A percentile compares a stretch with the other conserved stretches of the same genome.
These are phyloP conservation scores for Crenuchus spilurus DNA, from an alignment of 2,797 vertebrate genomes.

Conservation along the genomic window DNA sequence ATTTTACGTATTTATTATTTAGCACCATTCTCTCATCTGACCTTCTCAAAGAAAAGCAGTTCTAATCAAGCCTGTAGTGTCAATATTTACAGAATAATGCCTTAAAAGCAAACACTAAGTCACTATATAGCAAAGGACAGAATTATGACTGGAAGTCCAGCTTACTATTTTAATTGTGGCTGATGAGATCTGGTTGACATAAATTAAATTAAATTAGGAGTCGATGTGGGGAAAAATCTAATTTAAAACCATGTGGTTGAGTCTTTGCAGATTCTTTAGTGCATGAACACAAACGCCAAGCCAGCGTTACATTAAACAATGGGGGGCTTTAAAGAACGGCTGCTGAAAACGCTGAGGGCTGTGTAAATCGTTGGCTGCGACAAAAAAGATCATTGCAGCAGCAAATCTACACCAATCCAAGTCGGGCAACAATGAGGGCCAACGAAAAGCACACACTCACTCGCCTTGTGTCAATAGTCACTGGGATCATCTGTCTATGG, in stretches of 20 bases:
- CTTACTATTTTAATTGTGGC: background rate
- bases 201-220: background rate
- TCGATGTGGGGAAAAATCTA: background rate
- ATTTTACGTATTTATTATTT: too few species aligned
- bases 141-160: background rate
- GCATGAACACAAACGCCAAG: constrained; percentile 49
- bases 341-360: constrained; percentile 47
- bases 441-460: constrained; percentile 21
- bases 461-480: constrained; percentile 14
- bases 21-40: background rate
- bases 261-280: constrained; percentile 1
- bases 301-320: constrained; percentile 51
- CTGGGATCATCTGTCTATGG: constrained; percentile 18
- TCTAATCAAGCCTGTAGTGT: background rate
- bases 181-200: background rate
- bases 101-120: too few species aligned
- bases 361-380: constrained; percentile 47
- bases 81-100: constrained; percentile 1
- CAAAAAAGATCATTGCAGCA: constrained; percentile 55
- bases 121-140: background rate
- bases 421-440: constrained; percentile 27
- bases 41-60: background rate
- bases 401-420: constrained; percentile 44
- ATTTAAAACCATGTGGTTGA: constrained; percentile 20
- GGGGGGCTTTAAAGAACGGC: constrained; percentile 44